phyloP scores from a whole-genome alignment of 2,888 invertebrate species.

The Eupithecia subumbrata region DNA sequence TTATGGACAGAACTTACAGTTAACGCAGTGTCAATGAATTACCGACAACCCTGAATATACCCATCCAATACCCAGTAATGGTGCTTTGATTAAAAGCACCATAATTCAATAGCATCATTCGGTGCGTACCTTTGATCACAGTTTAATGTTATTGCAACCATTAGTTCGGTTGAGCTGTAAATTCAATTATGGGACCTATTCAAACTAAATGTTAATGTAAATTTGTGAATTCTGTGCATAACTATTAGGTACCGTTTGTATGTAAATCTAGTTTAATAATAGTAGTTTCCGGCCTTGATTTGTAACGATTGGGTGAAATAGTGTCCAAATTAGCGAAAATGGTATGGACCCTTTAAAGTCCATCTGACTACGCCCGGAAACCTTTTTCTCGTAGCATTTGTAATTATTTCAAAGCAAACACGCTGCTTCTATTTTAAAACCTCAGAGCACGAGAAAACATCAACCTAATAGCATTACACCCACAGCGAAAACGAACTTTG shows the following conservation, averaged over 20 bases:
- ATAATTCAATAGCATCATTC: conserved; percentile 17
- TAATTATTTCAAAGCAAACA: neutral
- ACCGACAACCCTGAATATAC: neutral
- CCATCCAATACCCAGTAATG: neutral
- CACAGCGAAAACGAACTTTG: conserved; percentile 7
- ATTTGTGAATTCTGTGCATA: conserved; percentile 9
- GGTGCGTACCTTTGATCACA: conserved; percentile 19
- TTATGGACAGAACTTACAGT: neutral
- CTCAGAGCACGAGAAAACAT: neutral
- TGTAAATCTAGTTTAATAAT: conserved; percentile 11
- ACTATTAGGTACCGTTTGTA: conserved; percentile 4
- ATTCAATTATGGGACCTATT: conserved; percentile 20
- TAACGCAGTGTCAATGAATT: neutral
- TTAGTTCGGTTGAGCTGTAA: conserved; percentile 21
- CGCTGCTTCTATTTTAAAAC: neutral
- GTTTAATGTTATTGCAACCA: conserved; percentile 25
- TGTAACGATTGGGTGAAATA: neutral
- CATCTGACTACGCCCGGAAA: neutral
- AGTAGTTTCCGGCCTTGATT: neutral
- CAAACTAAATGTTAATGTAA: conserved; percentile 10
- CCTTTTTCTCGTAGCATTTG: neutral
- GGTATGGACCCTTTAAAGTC: neutral
- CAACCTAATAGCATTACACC: conserved; percentile 1
- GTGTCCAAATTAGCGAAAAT: neutral
- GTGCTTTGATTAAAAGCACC: conserved; percentile 15